Conservation (phyloP, 2,888 invertebrate genomes). For the Malachius bipustulatus region DNA sequence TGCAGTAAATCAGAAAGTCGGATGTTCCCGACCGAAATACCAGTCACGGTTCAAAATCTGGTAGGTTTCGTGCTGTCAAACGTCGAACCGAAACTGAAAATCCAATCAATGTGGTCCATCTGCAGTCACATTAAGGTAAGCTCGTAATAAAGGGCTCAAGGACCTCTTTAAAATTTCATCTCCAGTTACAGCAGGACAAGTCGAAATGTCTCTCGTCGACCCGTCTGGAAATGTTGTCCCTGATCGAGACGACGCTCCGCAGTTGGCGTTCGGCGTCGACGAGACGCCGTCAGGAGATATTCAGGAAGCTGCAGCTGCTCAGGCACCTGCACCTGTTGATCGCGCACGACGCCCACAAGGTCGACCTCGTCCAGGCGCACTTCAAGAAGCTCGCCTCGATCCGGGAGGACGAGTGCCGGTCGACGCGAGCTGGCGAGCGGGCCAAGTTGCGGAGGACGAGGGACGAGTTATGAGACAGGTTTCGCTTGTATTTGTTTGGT, state of each 20-base stretch:
- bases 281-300: constrained; percentile 23
- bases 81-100: constrained; percentile 42
- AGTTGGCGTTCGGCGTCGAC: constrained; percentile 39
- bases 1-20: constrained; percentile 58
- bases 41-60: constrained; percentile 53
- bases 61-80: constrained; percentile 62
- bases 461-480: too few species aligned
- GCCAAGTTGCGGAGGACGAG: too few species aligned
- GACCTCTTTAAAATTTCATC: constrained; percentile 11
- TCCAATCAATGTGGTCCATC: constrained; percentile 44
- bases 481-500: too few species aligned
- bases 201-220: constrained; percentile 40
- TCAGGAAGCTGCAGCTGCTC: constrained; percentile 29
- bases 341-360: constrained; percentile 25
- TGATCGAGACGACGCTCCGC: constrained; percentile 42
- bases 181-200: constrained; percentile 34
- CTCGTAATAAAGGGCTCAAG: constrained; percentile 6
- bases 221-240: constrained; percentile 39
- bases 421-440: too few species aligned
- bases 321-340: constrained; percentile 32
- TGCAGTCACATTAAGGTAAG: constrained; percentile 41
- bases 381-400: too few species aligned
- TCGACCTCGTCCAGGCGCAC: neutral
- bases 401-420: too few species aligned
- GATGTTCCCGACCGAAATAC: constrained; percentile 50